Percentiles rank a stretch among this genome's conserved stretches.
Conservation (phyloP, 2,113 vertebrate species). For the Okapia johnstoni region DNA sequence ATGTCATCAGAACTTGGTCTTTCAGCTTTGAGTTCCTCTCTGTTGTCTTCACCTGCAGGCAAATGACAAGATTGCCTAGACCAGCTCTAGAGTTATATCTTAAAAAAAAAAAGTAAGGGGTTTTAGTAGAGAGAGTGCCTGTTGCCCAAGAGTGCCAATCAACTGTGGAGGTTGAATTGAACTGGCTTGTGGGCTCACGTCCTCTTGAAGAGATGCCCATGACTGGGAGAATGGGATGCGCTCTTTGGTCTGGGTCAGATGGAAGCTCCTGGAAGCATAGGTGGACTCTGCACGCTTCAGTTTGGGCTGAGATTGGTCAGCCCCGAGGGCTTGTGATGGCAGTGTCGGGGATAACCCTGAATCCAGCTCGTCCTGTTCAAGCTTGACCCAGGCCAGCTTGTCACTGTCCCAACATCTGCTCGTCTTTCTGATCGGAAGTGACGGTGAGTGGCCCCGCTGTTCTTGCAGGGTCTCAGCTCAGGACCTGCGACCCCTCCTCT, state of each 20-base stretch:
- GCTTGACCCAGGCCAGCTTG: neutral
- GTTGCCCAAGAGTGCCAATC: neutral
- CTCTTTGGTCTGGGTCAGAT: neutral
- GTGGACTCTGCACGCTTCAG: neutral
- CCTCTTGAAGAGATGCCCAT: neutral
- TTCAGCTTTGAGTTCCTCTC: neutral
- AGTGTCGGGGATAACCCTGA: neutral
- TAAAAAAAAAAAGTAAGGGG: neutral
- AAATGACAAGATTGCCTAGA: neutral
- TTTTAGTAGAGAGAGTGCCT: neutral
- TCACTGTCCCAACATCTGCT: neutral
- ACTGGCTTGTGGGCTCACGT: neutral
- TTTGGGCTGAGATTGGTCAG: neutral
- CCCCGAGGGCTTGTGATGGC: neutral
- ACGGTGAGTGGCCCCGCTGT: accelerated
- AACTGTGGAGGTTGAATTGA: neutral
- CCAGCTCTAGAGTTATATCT: too few species aligned
- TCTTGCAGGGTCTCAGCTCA: accelerated
- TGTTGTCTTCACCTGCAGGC: neutral
- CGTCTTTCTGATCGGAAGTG: neutral
- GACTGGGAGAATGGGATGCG: neutral
- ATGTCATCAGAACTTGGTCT: neutral
- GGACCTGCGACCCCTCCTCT: neutral
- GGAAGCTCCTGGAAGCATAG: too few species aligned
- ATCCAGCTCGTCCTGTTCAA: neutral